A percentile compares a stretch with the other conserved stretches of the same genome.
These are phyloP conservation scores for Drosophila ezoana DNA, from an alignment of 2,888 invertebrate species.

Conservation along the genomic window DNA sequence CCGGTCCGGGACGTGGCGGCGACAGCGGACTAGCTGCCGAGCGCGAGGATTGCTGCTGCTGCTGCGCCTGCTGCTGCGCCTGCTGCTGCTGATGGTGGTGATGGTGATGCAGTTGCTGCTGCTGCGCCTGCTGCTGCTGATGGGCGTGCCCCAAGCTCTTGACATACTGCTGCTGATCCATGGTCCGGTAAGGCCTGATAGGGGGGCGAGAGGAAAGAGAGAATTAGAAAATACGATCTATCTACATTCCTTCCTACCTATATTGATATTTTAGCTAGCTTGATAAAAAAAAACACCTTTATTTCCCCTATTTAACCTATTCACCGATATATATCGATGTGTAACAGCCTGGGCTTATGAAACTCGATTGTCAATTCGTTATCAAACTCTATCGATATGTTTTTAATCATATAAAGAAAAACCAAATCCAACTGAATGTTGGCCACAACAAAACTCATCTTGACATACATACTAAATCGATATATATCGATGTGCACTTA, in stretches of 20 bases:
- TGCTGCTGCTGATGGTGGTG: slow-evolving; percentile 71
- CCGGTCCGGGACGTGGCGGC: slow-evolving; percentile 83
- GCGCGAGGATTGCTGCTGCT: slow-evolving; percentile 81
- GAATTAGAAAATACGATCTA: slow-evolving; percentile 70
- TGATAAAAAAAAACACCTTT: too few species aligned
- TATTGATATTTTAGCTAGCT: too few species aligned
- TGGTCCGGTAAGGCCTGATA: slow-evolving; percentile 83
- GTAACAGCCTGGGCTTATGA: too few species aligned
- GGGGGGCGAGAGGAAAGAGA: slow-evolving; percentile 57
- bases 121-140: slow-evolving; percentile 73
- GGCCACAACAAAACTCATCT: too few species aligned
- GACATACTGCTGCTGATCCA: slow-evolving; percentile 84
- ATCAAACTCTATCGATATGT: too few species aligned
- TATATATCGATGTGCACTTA: neutral
- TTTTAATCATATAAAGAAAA: too few species aligned
- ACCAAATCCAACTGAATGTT: too few species aligned
- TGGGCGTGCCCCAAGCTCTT: slow-evolving; percentile 81
- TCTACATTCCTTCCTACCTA: too few species aligned
- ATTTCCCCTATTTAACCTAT: too few species aligned
- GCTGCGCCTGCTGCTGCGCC: slow-evolving; percentile 72
- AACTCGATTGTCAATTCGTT: too few species aligned
- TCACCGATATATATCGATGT: too few species aligned
- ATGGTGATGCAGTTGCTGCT: slow-evolving; percentile 72
- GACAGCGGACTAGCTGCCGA: slow-evolving; percentile 85
- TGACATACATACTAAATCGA: slow-evolving; percentile 33